phyloP scores from a whole-genome alignment of 1,140 invertebrate genomes.

The Zaprionus vittiger region DNA sequence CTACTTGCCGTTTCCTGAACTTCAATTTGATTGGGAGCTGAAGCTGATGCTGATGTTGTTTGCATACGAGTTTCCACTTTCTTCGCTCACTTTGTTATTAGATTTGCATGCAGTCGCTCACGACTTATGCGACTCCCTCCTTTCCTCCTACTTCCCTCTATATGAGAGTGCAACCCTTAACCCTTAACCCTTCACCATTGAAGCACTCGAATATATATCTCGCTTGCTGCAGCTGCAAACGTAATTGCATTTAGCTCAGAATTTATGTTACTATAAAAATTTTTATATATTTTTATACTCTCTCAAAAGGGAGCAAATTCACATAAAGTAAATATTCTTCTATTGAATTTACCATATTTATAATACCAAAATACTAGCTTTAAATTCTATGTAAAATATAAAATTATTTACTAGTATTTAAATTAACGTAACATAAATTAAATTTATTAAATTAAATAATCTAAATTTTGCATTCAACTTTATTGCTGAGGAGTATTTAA shows the following conservation, averaged over 20 bases:
- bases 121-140: conserved; percentile 39
- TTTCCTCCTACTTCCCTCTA: neutral
- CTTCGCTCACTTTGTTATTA: conserved; percentile 65
- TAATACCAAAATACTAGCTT: neutral
- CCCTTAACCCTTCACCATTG: conserved; percentile 9
- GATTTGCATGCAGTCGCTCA: conserved; percentile 58
- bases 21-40: conserved; percentile 51
- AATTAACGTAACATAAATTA: neutral
- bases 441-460: neutral
- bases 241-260: conserved; percentile 75
- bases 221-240: conserved; percentile 53
- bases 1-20: conserved; percentile 3
- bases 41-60: conserved; percentile 39
- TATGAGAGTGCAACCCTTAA: neutral
- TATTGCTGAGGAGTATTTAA: neutral
- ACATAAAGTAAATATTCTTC: neutral
- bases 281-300: conserved; percentile 39
- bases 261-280: conserved; percentile 65
- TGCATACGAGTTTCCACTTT: conserved; percentile 49
- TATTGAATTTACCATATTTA: neutral
- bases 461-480: neutral
- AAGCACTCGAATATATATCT: neutral
- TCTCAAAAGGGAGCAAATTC: neutral
- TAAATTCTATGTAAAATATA: neutral
- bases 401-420: neutral